These are phyloP conservation scores for Arnoldichthys spilopterus DNA, from an alignment of 2,797 vertebrate genomes.

Conservation along the genomic window DNA sequence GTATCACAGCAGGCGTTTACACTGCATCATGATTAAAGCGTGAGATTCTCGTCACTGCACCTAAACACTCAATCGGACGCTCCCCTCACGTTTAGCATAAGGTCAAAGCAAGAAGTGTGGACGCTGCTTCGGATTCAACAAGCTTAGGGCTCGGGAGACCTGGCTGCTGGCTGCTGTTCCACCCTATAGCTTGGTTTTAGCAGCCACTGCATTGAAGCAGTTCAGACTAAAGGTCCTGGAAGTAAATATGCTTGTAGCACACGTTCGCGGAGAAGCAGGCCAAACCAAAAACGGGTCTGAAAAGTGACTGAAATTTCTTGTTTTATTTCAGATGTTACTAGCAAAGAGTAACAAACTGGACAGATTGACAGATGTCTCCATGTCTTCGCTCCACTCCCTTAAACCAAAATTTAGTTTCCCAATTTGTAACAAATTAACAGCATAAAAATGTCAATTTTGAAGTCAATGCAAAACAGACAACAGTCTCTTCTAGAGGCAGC, in stretches of 20 bases:
- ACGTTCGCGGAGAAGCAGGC: conserved; percentile 33
- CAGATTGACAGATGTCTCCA: conserved; percentile 61
- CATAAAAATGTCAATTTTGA: conserved; percentile 73
- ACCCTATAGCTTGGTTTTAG: no score
- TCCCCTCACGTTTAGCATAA: neutral
- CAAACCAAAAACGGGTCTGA: conserved; percentile 50
- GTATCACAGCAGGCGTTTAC: no score
- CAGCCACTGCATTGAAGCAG: no score
- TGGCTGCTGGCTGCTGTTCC: neutral
- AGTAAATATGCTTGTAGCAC: neutral
- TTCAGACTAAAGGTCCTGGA: no score
- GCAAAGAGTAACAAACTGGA: conserved; percentile 77
- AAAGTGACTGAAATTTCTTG: conserved; percentile 73
- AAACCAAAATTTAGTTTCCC: conserved; percentile 55
- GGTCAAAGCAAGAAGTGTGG: neutral
- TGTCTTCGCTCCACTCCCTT: conserved; percentile 67
- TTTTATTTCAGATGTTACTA: conserved; percentile 76
- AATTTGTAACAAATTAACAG: conserved; percentile 77
- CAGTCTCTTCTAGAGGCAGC: conserved; percentile 70
- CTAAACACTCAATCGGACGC: neutral
- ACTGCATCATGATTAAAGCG: no score
- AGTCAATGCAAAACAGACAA: conserved; percentile 65
- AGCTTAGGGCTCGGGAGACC: neutral
- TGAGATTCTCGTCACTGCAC: no score
- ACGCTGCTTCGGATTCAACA: conserved; percentile 3